Evolutionary conservation across 1,140 invertebrate species (phyloP).

Genomic region (Colletes gigas): DNA sequence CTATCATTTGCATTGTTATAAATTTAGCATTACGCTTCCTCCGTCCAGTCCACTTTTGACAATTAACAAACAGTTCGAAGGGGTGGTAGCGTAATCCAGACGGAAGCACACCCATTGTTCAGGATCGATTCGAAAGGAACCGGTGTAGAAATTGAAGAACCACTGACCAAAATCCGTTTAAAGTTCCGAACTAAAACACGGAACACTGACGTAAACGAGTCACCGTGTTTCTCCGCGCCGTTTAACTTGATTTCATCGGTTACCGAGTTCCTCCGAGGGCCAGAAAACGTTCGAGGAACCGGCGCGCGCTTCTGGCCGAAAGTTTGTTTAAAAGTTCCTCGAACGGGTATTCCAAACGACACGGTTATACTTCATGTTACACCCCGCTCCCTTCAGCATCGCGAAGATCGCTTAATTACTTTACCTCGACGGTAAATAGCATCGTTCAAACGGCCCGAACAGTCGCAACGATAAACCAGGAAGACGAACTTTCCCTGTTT

Average conservation of each 20-base stretch:
- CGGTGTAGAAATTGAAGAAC: background rate
- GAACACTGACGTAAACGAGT: background rate
- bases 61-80: too few species aligned
- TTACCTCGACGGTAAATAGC: background rate
- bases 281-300: background rate
- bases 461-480: too few species aligned
- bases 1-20: too few species aligned
- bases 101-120: background rate
- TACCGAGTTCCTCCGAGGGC: background rate
- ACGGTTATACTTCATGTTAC: background rate
- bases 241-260: background rate
- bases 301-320: background rate
- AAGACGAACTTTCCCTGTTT: too few species aligned
- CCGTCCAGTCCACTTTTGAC: too few species aligned
- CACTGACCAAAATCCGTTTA: background rate
- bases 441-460: background rate
- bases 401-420: background rate
- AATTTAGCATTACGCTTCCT: too few species aligned
- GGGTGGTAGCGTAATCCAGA: too few species aligned
- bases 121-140: conserved; percentile 1
- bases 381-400: background rate
- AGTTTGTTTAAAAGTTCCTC: background rate
- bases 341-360: background rate
- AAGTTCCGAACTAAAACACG: background rate
- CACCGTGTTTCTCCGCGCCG: background rate